Evolutionary conservation across 2,888 invertebrate species (phyloP), one percentile per base, ranked within the genome.

Genomic region (Campaea margaritaria): DNA sequence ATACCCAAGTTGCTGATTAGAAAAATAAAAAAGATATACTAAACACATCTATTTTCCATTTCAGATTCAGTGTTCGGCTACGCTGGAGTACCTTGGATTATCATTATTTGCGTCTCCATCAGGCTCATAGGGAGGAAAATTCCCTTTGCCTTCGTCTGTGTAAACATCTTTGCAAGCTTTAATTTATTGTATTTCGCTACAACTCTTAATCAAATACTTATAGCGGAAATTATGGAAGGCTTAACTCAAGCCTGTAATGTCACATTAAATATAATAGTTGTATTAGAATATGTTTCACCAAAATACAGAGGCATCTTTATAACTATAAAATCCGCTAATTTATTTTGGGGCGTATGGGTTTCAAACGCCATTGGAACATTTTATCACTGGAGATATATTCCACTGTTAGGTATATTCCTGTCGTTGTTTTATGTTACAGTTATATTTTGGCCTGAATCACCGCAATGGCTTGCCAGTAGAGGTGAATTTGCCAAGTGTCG

Each of bases 11-110:
- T n/a, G n/a, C n/a, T n/a, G n/a, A n/a, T n/a, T n/a, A n/a, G n/a
- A n/a, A n/a, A n/a, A n/a, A n/a, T n/a, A n/a, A n/a, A n/a, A n/a
- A n/a, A n/a, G n/a, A n/a, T 5, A 21, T 3, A 21, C 21, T 5
- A 21, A 21, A 21, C 2, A 3, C 21, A 21, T 5, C 2, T 21
- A 21, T 46, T 41, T 49, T 49, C 45, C 45, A 21, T 74, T 72
- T 16, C 75, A 78, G 78, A 69, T 54, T 73, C 76, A 5, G 62
- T 67, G 0, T 66, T 68, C 16, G 61, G 70, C 15, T 74, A 74
- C 47, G 58, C 68, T 4, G 64, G 67, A 13, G 49, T 69, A 21
- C 71, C 75, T 3, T 69, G 71, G 70, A 55, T 70, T 5, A 45
- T 75, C 7, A 36, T 74, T n/a, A 43, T 72, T 7, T 68, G 72